Percentiles rank a stretch among this genome's conserved stretches.
Evolutionary conservation across 1,140 invertebrate genomes (phyloP).

Genomic region (Platyscapa corneri): DNA sequence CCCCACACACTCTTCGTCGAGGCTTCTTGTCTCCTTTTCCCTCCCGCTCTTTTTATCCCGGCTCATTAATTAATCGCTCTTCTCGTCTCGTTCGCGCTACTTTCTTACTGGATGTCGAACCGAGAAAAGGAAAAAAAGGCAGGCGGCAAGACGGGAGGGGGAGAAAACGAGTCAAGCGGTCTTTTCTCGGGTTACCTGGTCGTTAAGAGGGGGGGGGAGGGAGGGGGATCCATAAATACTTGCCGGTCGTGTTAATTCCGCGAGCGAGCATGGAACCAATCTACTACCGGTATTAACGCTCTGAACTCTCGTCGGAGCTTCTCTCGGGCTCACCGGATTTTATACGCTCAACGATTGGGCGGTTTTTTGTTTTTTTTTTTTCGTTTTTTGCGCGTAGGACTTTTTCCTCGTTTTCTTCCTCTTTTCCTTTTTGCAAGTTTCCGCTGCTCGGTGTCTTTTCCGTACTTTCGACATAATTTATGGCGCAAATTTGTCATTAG

Average conservation of each 20-base stretch:
- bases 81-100: background rate
- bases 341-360: background rate
- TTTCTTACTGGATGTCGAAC: conserved; percentile 2
- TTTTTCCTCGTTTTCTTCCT: background rate
- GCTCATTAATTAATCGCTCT: conserved; percentile 57
- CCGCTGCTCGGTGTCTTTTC: background rate
- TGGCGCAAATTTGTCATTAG: conserved; percentile 4
- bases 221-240: conserved; percentile 45
- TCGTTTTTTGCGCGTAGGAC: background rate
- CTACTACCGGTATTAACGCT: conserved; percentile 37
- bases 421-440: background rate
- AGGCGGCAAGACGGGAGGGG: background rate
- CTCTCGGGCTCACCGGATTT: background rate
- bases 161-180: conserved; percentile 31
- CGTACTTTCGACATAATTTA: conserved; percentile 16
- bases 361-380: background rate
- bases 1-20: background rate
- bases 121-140: background rate
- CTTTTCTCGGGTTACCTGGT: conserved; percentile 36
- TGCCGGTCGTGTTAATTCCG: conserved; percentile 40
- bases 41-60: background rate
- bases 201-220: background rate
- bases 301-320: background rate
- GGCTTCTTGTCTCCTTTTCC: background rate
- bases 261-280: conserved; percentile 47